phyloP scores from a whole-genome alignment of 1,140 invertebrate genomes.

The Wasmannia auropunctata region DNA sequence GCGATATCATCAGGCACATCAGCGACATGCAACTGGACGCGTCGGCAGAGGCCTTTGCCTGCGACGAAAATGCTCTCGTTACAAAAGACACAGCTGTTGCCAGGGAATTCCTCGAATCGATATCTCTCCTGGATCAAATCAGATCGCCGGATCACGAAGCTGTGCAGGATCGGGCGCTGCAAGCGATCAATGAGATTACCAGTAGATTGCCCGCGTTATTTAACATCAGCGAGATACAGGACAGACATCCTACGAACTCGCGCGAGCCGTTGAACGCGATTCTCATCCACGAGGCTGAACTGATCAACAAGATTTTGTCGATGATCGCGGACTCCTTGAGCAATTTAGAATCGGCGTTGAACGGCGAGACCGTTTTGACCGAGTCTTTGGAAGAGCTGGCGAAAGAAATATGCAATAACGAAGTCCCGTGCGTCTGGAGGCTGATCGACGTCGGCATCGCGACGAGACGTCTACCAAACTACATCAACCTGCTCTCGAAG shows the following conservation, averaged over 20 bases:
- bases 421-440: constrained; percentile 85
- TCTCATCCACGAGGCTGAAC: constrained; percentile 87
- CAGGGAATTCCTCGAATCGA: constrained; percentile 85
- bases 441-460: constrained; percentile 51
- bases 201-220: constrained; percentile 84
- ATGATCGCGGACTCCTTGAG: constrained; percentile 84
- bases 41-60: constrained; percentile 87
- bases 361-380: constrained; percentile 88
- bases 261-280: constrained; percentile 88
- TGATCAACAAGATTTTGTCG: constrained; percentile 87
- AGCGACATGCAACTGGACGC: constrained; percentile 82
- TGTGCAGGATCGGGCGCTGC: constrained; percentile 46
- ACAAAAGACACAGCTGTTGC: constrained; percentile 85
- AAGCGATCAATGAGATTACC: constrained; percentile 85
- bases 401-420: constrained; percentile 85
- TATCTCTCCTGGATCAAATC: constrained; percentile 78
- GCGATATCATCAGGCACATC: constrained; percentile 89
- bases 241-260: constrained; percentile 86
- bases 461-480: constrained; percentile 63
- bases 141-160: constrained; percentile 30
- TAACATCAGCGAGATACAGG: constrained; percentile 82
- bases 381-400: constrained; percentile 87
- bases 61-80: constrained; percentile 88
- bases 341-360: constrained; percentile 87
- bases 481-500: constrained; percentile 75